phyloP scores from a whole-genome alignment of 2,797 vertebrate genomes.

The Bovichtus diacanthus region DNA sequence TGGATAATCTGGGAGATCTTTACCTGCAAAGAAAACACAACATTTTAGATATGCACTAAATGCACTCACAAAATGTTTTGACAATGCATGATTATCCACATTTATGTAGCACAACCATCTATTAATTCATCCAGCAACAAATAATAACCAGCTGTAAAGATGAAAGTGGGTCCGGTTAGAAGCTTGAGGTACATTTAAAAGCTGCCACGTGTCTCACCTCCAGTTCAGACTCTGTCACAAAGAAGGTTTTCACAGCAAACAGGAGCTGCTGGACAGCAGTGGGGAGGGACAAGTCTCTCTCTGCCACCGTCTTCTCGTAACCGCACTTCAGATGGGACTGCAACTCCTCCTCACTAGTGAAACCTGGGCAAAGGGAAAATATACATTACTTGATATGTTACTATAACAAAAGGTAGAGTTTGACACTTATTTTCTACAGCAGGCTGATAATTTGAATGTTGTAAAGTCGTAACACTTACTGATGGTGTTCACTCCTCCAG shows the following conservation, averaged over 20 bases:
- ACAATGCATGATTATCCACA: too few species aligned
- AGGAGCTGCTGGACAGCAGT: slow-evolving; percentile 84
- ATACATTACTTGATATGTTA: neutral
- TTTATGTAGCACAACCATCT: too few species aligned
- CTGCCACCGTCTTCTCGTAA: slow-evolving; percentile 86
- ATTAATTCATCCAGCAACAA: too few species aligned
- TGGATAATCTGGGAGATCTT: slow-evolving; percentile 80
- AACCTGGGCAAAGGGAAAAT: slow-evolving; percentile 77
- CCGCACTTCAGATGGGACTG: slow-evolving; percentile 83
- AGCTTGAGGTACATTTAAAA: neutral
- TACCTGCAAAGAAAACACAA: slow-evolving; percentile 70
- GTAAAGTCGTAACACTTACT: slow-evolving; percentile 76
- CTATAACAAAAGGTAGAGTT: neutral
- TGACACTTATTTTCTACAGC: neutral
- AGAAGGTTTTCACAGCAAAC: slow-evolving; percentile 84
- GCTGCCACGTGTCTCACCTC: slow-evolving; percentile 80
- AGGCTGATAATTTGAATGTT: neutral
- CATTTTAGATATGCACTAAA: neutral
- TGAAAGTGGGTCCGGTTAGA: too few species aligned
- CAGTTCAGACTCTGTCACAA: slow-evolving; percentile 73
- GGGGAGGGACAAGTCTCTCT: slow-evolving; percentile 75
- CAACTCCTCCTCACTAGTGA: slow-evolving; percentile 90
- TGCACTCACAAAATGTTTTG: too few species aligned
- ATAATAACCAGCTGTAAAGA: too few species aligned
- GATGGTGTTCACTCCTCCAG: slow-evolving; percentile 38